Base-by-base conservation (phyloP, 2,113 vertebrate species). In the Ailurus styani region DNA sequence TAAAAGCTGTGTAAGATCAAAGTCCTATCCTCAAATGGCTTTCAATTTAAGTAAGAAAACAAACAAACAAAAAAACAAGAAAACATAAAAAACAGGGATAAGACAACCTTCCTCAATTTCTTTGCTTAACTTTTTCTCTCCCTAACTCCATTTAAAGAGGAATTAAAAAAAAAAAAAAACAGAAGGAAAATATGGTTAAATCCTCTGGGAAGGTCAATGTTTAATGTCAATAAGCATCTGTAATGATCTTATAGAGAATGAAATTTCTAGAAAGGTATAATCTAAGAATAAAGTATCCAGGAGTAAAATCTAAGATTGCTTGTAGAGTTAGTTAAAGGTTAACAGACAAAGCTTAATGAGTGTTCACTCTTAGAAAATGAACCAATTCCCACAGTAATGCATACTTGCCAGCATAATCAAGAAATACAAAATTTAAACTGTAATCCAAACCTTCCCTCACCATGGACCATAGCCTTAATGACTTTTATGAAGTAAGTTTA, bases 341-440 rank as follows among this genome's bases (percentile, higher is more conserved):
- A 60, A 81, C 62, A 94, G 42, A 54, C 37, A 81, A 85, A 92
- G 60, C 13, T 89, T 89, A 81, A 93, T 14, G 6, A 34, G 40
- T 50, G 2, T 81, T 95, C 47, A 57, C 37, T n/a, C 40, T 87
- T 77, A 95, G 54, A 88, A 91, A 97, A 94, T 75, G 40, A 97
- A 87, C 40, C 62, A 91, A 66, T 50, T 89, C 47, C 40, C 78
- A 60, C 77, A n/a, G 60, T 82, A 86, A 96, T 77, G 31, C 18
- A 34, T 50, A 91, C 42, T 90, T 79, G 55, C 29, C 70, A 93
- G 52, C 25, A 93, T n/a, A 87, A 96, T 57, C 55, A 14, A 93
- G 42, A 96, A 85, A 91, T 50, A 83, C 2, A 54, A 97, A 96
- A 60, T 42, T 94, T 11, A 66, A 87, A 93, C 47, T 91, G 2